These are phyloP conservation scores for Cryptosula pallasiana DNA, from an alignment of 2,888 invertebrate species.

Conservation along the genomic window DNA sequence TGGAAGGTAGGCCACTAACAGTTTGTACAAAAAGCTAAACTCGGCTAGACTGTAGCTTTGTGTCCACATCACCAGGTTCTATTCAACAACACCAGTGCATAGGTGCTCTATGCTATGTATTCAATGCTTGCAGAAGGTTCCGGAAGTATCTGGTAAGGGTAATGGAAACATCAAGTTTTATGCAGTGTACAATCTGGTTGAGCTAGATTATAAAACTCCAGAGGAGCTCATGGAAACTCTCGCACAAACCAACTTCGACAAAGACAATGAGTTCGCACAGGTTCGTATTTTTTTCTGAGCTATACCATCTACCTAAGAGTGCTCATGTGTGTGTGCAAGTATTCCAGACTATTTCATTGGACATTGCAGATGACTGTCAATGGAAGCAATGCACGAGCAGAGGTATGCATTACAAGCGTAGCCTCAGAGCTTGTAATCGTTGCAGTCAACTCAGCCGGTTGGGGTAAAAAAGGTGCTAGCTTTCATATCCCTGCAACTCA, in stretches of 20 bases:
- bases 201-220: not conserved
- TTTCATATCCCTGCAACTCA: not conserved
- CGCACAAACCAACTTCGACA: not conserved
- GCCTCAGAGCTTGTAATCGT: not conserved
- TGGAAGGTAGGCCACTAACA: conserved; percentile 20
- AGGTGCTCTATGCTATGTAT: not conserved
- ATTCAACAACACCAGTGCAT: no score
- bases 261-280: not conserved
- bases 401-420: not conserved
- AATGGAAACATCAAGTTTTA: not conserved
- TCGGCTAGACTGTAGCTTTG: no score
- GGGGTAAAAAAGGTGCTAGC: not conserved
- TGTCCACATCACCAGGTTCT: no score
- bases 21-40: no score
- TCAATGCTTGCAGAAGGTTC: not conserved
- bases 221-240: not conserved
- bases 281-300: not conserved
- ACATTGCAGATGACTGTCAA: not conserved
- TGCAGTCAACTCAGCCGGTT: not conserved
- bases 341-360: no score
- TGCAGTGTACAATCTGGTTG: not conserved
- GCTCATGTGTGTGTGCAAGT: no score
- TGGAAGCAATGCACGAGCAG: not conserved
- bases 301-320: no score
- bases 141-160: conserved; percentile 5